Evolutionary conservation across 1,140 invertebrate genomes (phyloP).

Genomic region (Tribolium madens): DNA sequence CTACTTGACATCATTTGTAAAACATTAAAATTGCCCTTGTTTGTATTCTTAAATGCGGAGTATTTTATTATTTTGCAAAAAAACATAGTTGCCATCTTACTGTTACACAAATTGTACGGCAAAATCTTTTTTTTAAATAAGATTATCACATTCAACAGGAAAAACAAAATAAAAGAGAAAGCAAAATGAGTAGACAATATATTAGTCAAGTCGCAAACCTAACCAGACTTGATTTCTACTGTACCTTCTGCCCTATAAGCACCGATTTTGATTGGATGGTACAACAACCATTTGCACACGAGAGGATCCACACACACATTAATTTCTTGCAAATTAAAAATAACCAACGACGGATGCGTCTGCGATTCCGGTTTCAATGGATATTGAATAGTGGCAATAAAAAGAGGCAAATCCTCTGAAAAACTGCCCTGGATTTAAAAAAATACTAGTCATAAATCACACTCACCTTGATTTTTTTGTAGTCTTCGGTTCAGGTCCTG

Average conservation of each 20-base stretch:
- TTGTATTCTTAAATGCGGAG: no score
- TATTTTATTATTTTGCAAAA: no score
- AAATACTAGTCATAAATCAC: slow-evolving; percentile 19
- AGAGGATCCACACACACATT: slow-evolving; percentile 73
- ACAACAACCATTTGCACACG: slow-evolving; percentile 73
- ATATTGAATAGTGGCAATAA: slow-evolving; percentile 69
- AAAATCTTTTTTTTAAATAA: no score
- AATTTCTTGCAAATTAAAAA: slow-evolving; percentile 72
- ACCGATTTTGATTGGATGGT: slow-evolving; percentile 64
- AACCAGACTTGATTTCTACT: no score
- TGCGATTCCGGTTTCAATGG: slow-evolving; percentile 67
- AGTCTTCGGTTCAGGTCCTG: slow-evolving; percentile 68
- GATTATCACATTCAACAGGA: no score
- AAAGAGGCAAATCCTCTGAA: slow-evolving; percentile 60
- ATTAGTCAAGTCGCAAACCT: no score
- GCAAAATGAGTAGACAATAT: no score
- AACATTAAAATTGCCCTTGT: no score
- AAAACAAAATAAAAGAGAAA: no score
- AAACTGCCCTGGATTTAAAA: slow-evolving; percentile 57
- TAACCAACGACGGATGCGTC: slow-evolving; percentile 70
- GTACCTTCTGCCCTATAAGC: background rate
- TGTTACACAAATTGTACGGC: no score
- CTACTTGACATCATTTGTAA: no score
- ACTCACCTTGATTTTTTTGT: slow-evolving; percentile 21
- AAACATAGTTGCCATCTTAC: no score